Evolutionary conservation across 2,113 vertebrate species (phyloP), one percentile per base, ranked within the genome.

Genomic region (Tricholaema leucomelas): DNA sequence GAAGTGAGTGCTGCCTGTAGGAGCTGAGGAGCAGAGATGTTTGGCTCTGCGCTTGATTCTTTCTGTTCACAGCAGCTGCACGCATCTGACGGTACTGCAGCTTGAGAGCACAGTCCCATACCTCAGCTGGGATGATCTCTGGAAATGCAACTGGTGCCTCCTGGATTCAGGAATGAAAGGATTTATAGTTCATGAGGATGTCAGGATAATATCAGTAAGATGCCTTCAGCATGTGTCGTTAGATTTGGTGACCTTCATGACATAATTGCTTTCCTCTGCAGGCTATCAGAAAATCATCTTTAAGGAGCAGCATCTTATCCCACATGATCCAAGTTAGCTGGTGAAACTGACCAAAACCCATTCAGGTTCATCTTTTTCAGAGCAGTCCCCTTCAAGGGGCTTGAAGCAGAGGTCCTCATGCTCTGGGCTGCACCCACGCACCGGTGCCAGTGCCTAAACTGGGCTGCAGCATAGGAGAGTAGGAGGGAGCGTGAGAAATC

Each of bases 31-130:
- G 23, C 1, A 0, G 31, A 25, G 42, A 35, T 11, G 25, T 12
- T 5, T 4, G 5, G 14, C 38, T 56, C 65, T 35, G 18, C 20
- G 42, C 52, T 71, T 4, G 1, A 3, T 76, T 44, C 35, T 50
- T 8, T 27, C 69, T 31, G 8, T 24, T 30, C 12, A 1, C 4
- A 15, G 21, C 8, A 10, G n/a, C 24, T 35, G 30, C 42, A 50
- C 46, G 42, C 33, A 30, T 50, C 55, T 0, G 0, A n/a, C n/a
- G 23, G 59, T 15, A 25, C 44, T 65, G 30, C 52, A 50, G 13
- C 38, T 48, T 0, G 0, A 17, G 10, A 36, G 3, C n/a, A 20
- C 1, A 5, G 40, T 15, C 27, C 40, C 1, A 0, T 36, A 12
- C 18, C 33, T 36, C 2, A 2, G 73, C 31, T 0, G 1, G 35